phyloP scores from a whole-genome alignment of 2,113 vertebrate genomes.

The Epinephelus cyanopodus region DNA sequence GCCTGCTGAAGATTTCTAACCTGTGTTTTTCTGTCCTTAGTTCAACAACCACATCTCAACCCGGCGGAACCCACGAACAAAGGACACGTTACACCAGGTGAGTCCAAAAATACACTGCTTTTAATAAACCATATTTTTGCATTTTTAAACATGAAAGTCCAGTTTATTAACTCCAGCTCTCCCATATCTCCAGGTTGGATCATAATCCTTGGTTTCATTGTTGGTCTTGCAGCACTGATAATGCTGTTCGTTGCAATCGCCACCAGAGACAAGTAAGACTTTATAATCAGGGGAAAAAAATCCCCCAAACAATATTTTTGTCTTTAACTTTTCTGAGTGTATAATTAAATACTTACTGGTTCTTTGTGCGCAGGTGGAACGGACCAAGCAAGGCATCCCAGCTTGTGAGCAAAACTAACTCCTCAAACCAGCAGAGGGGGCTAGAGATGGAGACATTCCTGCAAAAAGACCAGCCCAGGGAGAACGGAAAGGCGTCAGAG shows the following conservation, averaged over 20 bases:
- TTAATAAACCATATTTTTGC: neutral
- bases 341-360: neutral
- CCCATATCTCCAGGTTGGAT: conserved; percentile 71
- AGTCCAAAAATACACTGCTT: conserved; percentile 13
- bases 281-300: neutral
- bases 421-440: conserved; percentile 61
- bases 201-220: conserved; percentile 72
- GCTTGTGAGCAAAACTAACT: neutral
- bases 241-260: conserved; percentile 70
- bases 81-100: conserved; percentile 55
- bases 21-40: neutral
- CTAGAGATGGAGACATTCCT: conserved; percentile 72
- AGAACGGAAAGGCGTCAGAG: conserved; percentile 56
- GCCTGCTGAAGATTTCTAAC: neutral
- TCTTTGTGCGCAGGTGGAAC: conserved; percentile 65
- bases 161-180: conserved; percentile 4
- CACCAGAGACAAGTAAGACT: conserved; percentile 77
- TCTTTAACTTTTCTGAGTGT: neutral
- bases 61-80: neutral
- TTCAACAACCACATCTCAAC: neutral
- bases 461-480: conserved; percentile 45
- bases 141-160: neutral
- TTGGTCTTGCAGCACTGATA: conserved; percentile 64
- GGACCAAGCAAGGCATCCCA: conserved; percentile 19
- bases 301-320: neutral